Percentiles rank a stretch among this genome's conserved stretches.
Evolutionary conservation across 1,140 invertebrate genomes (phyloP).

Genomic region (Eupeodes corollae): DNA sequence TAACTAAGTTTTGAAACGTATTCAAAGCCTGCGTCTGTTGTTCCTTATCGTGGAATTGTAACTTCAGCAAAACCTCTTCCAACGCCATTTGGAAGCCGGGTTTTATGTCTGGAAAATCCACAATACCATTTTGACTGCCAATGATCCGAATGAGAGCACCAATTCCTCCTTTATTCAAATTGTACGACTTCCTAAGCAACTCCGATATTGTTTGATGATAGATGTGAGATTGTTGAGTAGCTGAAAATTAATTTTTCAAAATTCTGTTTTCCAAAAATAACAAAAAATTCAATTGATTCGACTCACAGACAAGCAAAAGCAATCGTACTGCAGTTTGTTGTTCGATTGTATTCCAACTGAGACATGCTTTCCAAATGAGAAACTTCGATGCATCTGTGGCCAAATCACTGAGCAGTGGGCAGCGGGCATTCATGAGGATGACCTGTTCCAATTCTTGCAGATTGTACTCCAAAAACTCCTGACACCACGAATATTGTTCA

Average conservation of each 20-base stretch:
- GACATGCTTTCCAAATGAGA: constrained; percentile 30
- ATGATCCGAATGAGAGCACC: constrained; percentile 41
- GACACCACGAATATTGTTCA: constrained; percentile 29
- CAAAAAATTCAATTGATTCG: no score
- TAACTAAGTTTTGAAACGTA: constrained; percentile 28
- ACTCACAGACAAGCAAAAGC: constrained; percentile 31
- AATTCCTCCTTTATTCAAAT: constrained; percentile 24
- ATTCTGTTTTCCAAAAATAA: no score
- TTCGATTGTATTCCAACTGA: constrained; percentile 24
- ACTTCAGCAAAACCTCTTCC: constrained; percentile 27
- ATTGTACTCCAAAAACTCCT: constrained; percentile 42
- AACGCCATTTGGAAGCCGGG: constrained; percentile 39
- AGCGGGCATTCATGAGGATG: constrained; percentile 25
- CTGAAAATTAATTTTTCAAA: constrained; percentile 7
- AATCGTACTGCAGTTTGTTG: constrained; percentile 42
- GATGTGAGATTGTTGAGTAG: constrained; percentile 30
- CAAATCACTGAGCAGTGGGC: constrained; percentile 26
- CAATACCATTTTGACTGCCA: constrained; percentile 36
- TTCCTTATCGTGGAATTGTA: constrained; percentile 21
- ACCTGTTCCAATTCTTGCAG: constrained; percentile 37
- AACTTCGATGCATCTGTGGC: constrained; percentile 27
- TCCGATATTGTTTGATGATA: constrained; percentile 34
- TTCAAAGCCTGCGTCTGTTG: constrained; percentile 23
- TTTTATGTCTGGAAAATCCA: constrained; percentile 39
- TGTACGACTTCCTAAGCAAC: constrained; percentile 23